phyloP scores from a whole-genome alignment of 2,888 invertebrate genomes.

The Nipponacmea schrenckii region DNA sequence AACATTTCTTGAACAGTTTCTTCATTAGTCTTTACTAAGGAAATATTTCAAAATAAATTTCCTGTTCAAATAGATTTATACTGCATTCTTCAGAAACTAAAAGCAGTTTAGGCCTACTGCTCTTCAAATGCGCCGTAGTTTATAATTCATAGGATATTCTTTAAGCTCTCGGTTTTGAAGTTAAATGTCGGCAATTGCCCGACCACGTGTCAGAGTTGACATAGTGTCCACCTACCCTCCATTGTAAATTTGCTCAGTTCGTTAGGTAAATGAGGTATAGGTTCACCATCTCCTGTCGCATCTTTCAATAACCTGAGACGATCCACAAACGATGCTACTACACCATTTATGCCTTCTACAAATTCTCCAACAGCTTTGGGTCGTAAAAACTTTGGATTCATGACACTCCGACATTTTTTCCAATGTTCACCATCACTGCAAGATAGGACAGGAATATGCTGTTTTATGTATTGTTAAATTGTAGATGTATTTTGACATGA shows the following conservation, averaged over 20 bases:
- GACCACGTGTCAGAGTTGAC: slow-evolving; percentile 5
- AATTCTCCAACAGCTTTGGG: slow-evolving; percentile 50
- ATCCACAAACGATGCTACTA: slow-evolving; percentile 51
- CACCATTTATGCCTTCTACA: slow-evolving; percentile 49
- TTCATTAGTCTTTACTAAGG: too few species aligned
- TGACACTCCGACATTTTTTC: slow-evolving; percentile 51
- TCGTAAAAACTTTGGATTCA: slow-evolving; percentile 52
- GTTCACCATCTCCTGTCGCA: slow-evolving; percentile 68
- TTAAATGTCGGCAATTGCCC: background rate
- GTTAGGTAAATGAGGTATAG: slow-evolving; percentile 64
- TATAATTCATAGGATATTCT: too few species aligned
- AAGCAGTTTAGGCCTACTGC: too few species aligned
- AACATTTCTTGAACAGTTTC: too few species aligned
- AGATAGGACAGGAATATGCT: slow-evolving; percentile 9
- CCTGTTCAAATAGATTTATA: too few species aligned
- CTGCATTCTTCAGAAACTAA: too few species aligned
- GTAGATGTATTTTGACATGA: too few species aligned
- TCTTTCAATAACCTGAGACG: slow-evolving; percentile 50
- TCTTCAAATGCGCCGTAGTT: too few species aligned
- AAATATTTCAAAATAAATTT: too few species aligned
- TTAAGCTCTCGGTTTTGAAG: too few species aligned
- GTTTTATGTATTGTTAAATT: too few species aligned
- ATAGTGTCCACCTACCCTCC: slow-evolving; percentile 56
- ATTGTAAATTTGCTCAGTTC: slow-evolving; percentile 63
- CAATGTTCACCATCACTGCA: slow-evolving; percentile 62